A percentile compares a stretch with the other conserved stretches of the same genome.
phyloP scores from a whole-genome alignment of 37 sponge, comb jelly and placozoan species.

The Halichondria panicea region DNA sequence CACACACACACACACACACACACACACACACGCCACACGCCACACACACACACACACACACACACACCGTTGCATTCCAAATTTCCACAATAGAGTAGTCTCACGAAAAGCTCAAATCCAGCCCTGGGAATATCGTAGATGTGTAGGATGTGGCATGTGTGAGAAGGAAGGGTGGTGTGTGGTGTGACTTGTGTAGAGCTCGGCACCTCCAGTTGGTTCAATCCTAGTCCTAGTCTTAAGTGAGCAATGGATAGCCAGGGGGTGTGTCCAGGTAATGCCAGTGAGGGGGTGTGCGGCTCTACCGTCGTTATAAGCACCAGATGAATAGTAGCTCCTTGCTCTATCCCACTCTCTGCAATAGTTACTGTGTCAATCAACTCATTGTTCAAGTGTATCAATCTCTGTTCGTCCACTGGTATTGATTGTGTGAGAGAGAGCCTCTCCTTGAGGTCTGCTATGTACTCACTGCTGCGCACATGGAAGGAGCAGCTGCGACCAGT shows the following conservation, averaged over 20 bases:
- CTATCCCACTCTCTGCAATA: constrained; percentile 12
- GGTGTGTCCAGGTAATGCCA: constrained; percentile 6
- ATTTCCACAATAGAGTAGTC: constrained; percentile 17
- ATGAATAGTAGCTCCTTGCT: constrained; percentile 23
- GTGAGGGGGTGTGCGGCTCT: neutral
- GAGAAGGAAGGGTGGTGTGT: constrained; percentile 16
- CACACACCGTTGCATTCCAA: neutral
- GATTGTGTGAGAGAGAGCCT: constrained; percentile 40
- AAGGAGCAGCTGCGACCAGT: constrained; percentile 16
- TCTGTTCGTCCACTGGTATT: constrained; percentile 24
- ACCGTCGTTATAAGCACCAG: constrained; percentile 12
- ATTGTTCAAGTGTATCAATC: constrained; percentile 24
- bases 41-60: too few relatives aligned
- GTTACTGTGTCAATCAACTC: constrained; percentile 19
- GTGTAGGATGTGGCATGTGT: constrained; percentile 33
- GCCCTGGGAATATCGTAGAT: constrained; percentile 24
- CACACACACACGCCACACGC: too few relatives aligned
- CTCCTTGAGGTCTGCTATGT: constrained; percentile 53
- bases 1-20: too few relatives aligned
- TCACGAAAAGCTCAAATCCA: constrained; percentile 3
- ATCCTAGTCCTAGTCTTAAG: constrained; percentile 20
- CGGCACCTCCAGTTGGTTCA: constrained; percentile 25
- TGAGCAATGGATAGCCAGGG: constrained; percentile 46
- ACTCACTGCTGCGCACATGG: constrained; percentile 34
- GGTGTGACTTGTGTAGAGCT: neutral